phyloP scores from a whole-genome alignment of 2,113 vertebrate genomes.

The Xenopus tropicalis region UCB_Xtro_10.0 CM004447.2:21823001-21823500 shows the following conservation, averaged over 20 bases:
- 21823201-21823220: slow-evolving; percentile 1
- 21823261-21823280: slow-evolving; percentile 1
- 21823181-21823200: background rate
- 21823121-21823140: too few relatives aligned
- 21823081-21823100: too few relatives aligned
- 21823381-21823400: background rate
- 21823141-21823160: too few relatives aligned
- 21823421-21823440: slow-evolving; percentile 18
- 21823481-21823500: slow-evolving; percentile 5
- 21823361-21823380: background rate
- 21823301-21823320: background rate
- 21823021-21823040: too few relatives aligned
- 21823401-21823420: background rate
- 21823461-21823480: slow-evolving; percentile 6
- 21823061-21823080: too few relatives aligned
- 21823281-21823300: slow-evolving; percentile 7
- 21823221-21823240: background rate
- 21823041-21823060: too few relatives aligned
- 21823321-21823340: background rate
- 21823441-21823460: background rate
- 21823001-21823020: too few relatives aligned
- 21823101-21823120: too few relatives aligned
- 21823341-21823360: slow-evolving; percentile 1
- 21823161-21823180: too few relatives aligned
- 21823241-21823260: slow-evolving; percentile 4